Percentiles rank a stretch among this genome's conserved stretches.
phyloP scores from a whole-genome alignment of 1,140 invertebrate species.

The Cryptotermes secundus region DNA sequence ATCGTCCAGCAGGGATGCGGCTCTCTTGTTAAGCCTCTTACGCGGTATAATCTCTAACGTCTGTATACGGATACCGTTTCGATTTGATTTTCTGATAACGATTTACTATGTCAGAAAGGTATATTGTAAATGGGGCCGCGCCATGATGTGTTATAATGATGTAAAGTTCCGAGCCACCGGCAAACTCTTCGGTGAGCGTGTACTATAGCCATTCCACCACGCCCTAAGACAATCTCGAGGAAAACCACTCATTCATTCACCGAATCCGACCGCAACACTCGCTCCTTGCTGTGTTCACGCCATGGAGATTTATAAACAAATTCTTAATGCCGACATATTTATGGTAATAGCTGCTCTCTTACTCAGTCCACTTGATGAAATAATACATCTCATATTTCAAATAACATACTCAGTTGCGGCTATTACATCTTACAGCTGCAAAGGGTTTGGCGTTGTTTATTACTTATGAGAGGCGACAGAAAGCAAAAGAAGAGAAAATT shows the following conservation, averaged over 20 bases:
- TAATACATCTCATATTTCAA: conserved; percentile 20
- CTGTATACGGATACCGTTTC: neutral
- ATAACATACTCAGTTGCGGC: neutral
- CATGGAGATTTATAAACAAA: conserved; percentile 26
- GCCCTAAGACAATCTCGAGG: neutral
- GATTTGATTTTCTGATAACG: neutral
- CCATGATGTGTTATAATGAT: neutral
- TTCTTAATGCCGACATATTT: conserved; percentile 20
- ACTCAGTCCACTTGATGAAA: conserved; percentile 21
- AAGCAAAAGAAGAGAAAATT: neutral
- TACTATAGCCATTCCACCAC: neutral
- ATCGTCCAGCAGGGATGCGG: too few species aligned
- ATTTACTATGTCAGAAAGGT: neutral
- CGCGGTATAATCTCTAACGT: too few species aligned
- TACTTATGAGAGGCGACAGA: neutral
- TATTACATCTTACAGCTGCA: neutral
- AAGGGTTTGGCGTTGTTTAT: neutral
- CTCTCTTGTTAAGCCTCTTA: too few species aligned
- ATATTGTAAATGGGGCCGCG: neutral
- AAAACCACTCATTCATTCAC: neutral
- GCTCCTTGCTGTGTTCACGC: neutral
- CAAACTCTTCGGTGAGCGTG: neutral
- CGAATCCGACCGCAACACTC: neutral
- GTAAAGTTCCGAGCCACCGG: neutral
- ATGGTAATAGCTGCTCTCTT: conserved; percentile 17